These are phyloP conservation scores for Thaumatotibia leucotreta DNA, from an alignment of 1,140 invertebrate species.

Conservation along the genomic window DNA sequence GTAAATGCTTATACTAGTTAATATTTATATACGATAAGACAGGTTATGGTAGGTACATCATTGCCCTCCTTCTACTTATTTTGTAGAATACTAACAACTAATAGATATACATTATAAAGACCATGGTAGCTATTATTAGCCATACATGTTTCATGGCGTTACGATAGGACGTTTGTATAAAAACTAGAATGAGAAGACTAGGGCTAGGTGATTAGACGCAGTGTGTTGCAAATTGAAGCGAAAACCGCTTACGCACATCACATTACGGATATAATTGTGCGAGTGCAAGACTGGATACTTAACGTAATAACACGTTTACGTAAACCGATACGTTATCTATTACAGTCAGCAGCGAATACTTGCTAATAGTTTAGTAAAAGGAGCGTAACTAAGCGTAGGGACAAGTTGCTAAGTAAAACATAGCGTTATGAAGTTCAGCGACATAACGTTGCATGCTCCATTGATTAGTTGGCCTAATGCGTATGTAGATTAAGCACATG, in stretches of 20 bases:
- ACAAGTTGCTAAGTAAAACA: neutral
- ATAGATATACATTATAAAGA: neutral
- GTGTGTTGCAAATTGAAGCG: neutral
- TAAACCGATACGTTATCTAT: slow-evolving; percentile 1
- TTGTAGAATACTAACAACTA: neutral
- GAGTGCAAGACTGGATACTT: neutral
- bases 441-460: neutral
- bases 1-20: neutral
- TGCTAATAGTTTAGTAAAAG: neutral
- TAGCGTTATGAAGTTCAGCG: neutral
- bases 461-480: slow-evolving; percentile 6
- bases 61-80: neutral
- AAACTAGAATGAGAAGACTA: neutral
- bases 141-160: neutral
- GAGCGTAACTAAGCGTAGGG: neutral
- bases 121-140: neutral
- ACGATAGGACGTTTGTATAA: neutral
- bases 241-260: neutral
- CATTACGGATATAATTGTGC: neutral
- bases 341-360: neutral
- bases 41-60: neutral
- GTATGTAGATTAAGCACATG: slow-evolving; percentile 9
- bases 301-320: neutral
- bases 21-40: neutral
- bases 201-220: neutral